Conservation (phyloP, 2,797 vertebrate genomes). For the Australoheros facetus region DNA sequence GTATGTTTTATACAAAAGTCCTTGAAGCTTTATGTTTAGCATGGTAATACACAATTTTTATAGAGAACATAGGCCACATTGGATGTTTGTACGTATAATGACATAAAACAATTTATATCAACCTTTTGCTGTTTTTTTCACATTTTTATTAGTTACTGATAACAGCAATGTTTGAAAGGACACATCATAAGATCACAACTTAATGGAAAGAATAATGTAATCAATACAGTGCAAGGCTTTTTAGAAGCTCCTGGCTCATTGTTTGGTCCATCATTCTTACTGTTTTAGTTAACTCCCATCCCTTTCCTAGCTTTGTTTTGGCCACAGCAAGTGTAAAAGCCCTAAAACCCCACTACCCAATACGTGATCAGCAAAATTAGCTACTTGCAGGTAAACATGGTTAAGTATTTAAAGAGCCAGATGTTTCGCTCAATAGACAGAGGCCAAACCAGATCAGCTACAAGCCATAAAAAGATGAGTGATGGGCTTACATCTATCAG, state of each 20-base stretch:
- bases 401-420: background rate
- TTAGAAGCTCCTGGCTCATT: background rate
- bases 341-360: background rate
- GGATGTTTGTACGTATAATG: too few species aligned
- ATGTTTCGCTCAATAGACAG: background rate
- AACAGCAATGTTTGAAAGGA: background rate
- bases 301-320: background rate
- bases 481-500: background rate
- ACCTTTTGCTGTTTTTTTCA: background rate
- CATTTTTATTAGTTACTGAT: background rate
- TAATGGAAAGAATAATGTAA: background rate
- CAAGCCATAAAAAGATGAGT: background rate
- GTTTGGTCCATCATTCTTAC: accelerated
- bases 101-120: background rate
- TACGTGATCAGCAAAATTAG: background rate
- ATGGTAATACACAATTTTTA: too few species aligned
- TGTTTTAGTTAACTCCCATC: background rate
- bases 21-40: background rate
- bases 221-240: background rate
- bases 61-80: too few species aligned
- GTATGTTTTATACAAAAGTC: too few species aligned
- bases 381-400: background rate
- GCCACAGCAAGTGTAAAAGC: background rate
- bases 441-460: background rate
- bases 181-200: background rate